Evolutionary conservation across 2,888 invertebrate species (phyloP), one percentile per base, ranked within the genome.

Genomic region (Tachystola acroxantha): DNA sequence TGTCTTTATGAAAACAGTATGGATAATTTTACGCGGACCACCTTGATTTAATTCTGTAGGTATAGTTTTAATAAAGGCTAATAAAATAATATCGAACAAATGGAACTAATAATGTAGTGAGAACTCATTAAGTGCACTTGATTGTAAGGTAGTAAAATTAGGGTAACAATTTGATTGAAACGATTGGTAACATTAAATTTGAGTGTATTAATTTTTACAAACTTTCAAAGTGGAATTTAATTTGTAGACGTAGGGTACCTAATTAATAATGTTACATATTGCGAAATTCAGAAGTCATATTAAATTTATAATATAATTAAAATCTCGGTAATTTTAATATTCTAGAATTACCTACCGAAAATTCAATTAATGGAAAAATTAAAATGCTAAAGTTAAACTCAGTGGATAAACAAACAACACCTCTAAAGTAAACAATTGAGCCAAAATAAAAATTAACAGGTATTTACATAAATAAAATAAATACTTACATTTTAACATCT

Each of bases 51-150:
- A 22, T 32, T 32, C 10, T 12, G 20, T 30, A 30, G 30, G 30
- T 3, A 4, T 32, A 32, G 20, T 20, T n/a, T 16, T 19, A 29
- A 65, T 55, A 56, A 46, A 57, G 43, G 59, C 59, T 63, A 55
- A 60, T 53, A 51, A 16, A 16, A 52, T 26, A n/a, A 39, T 53
- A 58, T 46, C 45, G 47, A 71, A 66, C 60, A 51, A 67, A 58
- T 48, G 63, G 52, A 76, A 72, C 56, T 68, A 66, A 57, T 42
- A 50, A 52, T 39, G 72, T 77, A 80, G 80, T 80, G 76, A 77
- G 79, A 77, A 70, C 48, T 75, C 67, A 73, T 75, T 66, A 84
- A 82, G 84, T 84, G 84, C 84, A 84, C 84, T 84, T 84, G 76
- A 69, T 59, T 64, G 55, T 71, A 69, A 70, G 60, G 59, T 70